phyloP scores from a whole-genome alignment of 2,797 vertebrate species.

The Pyrocephalus nanus region DNA sequence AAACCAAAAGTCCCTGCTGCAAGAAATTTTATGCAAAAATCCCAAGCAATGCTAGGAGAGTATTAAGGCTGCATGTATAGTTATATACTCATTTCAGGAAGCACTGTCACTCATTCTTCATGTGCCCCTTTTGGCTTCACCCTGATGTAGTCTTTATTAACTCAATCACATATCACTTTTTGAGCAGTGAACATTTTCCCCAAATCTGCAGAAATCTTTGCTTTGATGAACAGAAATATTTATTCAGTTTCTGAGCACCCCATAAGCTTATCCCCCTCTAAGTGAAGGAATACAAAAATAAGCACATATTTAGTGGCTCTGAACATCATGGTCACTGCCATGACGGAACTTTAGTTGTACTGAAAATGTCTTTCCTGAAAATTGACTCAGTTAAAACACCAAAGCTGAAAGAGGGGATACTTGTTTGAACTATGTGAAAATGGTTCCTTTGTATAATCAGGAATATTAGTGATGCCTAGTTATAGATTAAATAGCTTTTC shows the following conservation, averaged over 20 bases:
- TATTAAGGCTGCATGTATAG: background rate
- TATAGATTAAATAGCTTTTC: background rate
- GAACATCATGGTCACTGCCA: background rate
- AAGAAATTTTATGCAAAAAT: constrained; percentile 24
- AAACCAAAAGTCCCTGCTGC: background rate
- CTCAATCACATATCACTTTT: background rate
- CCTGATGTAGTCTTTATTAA: background rate
- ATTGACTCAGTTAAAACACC: background rate
- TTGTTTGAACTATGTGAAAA: background rate
- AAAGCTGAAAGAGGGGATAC: background rate
- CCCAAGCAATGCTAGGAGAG: background rate
- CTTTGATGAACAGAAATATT: background rate
- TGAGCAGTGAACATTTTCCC: background rate
- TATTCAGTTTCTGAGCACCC: background rate
- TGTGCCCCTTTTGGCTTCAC: background rate
- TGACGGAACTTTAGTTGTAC: background rate
- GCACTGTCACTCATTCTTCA: constrained; percentile 12
- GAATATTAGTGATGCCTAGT: background rate
- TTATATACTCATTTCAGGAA: background rate
- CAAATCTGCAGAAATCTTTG: background rate
- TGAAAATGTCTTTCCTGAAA: background rate
- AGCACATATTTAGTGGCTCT: background rate
- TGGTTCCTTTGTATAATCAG: no score
- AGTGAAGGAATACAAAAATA: background rate
- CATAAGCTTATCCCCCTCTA: rapidly evolving